phyloP scores from a whole-genome alignment of 2,888 invertebrate species.

The Antheraea assamensis region DNA sequence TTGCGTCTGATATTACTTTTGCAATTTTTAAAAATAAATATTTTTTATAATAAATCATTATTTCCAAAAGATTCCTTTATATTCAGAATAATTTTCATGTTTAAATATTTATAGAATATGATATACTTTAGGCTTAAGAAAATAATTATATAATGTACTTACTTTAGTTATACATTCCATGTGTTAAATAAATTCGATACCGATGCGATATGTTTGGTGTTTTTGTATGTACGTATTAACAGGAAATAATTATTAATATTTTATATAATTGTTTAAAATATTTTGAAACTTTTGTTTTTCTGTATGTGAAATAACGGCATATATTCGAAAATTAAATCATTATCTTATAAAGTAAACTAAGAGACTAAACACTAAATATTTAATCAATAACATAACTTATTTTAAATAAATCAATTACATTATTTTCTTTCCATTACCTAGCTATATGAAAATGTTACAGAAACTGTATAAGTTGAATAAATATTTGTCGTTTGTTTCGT shows the following conservation, averaged over 20 bases:
- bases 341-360: neutral
- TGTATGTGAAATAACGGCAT: neutral
- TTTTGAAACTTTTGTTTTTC: too few relatives aligned
- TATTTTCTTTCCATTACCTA: too few relatives aligned
- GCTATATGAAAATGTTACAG: neutral
- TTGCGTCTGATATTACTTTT: too few relatives aligned
- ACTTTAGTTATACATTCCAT: constrained; percentile 4
- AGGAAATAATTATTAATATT: too few relatives aligned
- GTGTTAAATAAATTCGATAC: neutral
- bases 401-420: too few relatives aligned
- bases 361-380: too few relatives aligned
- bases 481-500: neutral
- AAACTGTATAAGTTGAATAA: neutral
- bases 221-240: too few relatives aligned
- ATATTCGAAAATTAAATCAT: neutral
- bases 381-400: too few relatives aligned
- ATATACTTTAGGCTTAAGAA: neutral
- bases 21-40: neutral
- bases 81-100: neutral
- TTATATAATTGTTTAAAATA: neutral
- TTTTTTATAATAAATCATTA: neutral
- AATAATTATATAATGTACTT: constrained; percentile 1
- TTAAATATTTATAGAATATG: neutral
- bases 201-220: too few relatives aligned
- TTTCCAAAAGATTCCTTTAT: neutral